A percentile compares a stretch with the other conserved stretches of the same genome.
Conservation (phyloP, 1,140 invertebrate species). For the Danaus plexippus region DNA sequence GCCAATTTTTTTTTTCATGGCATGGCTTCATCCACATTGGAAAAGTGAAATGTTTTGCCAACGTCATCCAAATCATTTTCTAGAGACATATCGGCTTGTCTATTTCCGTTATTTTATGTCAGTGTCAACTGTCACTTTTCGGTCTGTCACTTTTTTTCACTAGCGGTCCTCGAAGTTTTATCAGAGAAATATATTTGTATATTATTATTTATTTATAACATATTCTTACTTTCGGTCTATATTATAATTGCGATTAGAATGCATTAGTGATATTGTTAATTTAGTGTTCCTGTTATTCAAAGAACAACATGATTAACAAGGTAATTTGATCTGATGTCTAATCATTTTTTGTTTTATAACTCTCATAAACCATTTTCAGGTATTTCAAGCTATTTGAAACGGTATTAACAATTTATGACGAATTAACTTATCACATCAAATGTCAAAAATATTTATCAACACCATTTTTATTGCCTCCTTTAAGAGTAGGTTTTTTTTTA, state of each 20-base stretch:
- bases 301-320: constrained; percentile 34
- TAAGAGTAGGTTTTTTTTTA: too few species aligned
- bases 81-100: neutral
- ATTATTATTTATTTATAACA: constrained; percentile 1
- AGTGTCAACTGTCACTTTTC: constrained; percentile 4
- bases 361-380: neutral
- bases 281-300: too few species aligned
- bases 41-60: too few species aligned
- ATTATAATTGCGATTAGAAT: neutral
- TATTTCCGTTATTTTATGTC: constrained; percentile 2
- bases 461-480: too few species aligned
- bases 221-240: neutral
- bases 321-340: constrained; percentile 18
- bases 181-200: constrained; percentile 14
- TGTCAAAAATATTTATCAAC: too few species aligned
- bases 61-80: constrained; percentile 1
- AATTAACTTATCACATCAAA: too few species aligned
- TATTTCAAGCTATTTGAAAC: too few species aligned
- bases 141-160: constrained; percentile 13
- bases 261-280: too few species aligned
- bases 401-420: too few species aligned
- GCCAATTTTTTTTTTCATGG: too few species aligned
- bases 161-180: constrained; percentile 4
- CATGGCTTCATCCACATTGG: too few species aligned
- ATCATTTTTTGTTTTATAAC: constrained; percentile 6